These are phyloP conservation scores for Caenorhabditis sp. DNA, from an alignment of 2,888 invertebrate genomes.

Conservation along the genomic window DNA sequence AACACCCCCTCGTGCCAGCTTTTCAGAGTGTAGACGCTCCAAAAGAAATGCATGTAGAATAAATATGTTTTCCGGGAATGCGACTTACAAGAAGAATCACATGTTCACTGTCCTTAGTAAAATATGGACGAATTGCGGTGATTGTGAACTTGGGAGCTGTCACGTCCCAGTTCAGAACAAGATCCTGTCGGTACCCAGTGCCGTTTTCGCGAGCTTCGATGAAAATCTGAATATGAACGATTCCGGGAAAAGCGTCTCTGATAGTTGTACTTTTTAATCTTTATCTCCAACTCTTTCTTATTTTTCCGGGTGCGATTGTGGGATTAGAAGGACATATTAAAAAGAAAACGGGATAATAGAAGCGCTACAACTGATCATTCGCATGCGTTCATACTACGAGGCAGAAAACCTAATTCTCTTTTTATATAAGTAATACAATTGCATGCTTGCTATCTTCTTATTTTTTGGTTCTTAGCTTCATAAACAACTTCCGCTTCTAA, in stretches of 20 bases:
- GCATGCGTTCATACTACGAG: no score
- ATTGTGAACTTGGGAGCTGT: slow-evolving; percentile 62
- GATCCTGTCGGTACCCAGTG: slow-evolving; percentile 56
- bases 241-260: no score
- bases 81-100: slow-evolving; percentile 37
- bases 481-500: slow-evolving; percentile 38
- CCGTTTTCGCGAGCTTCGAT: slow-evolving; percentile 61
- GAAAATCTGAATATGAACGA: slow-evolving; percentile 31
- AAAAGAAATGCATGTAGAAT: not conserved
- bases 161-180: slow-evolving; percentile 52
- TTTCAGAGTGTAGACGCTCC: not conserved
- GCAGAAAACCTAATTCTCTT: no score
- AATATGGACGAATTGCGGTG: slow-evolving; percentile 61
- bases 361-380: no score
- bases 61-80: not conserved
- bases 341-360: no score
- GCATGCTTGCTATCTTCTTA: not conserved
- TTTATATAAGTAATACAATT: no score
- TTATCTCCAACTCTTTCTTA: not conserved
- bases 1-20: not conserved
- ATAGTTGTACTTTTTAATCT: slow-evolving; percentile 1
- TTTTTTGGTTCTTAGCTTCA: slow-evolving; percentile 18
- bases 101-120: slow-evolving; percentile 29
- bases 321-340: no score
- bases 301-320: slow-evolving; percentile 4